These are phyloP conservation scores for Calosoma granatense DNA, from an alignment of 1,140 invertebrate genomes.

Conservation along the genomic window DNA sequence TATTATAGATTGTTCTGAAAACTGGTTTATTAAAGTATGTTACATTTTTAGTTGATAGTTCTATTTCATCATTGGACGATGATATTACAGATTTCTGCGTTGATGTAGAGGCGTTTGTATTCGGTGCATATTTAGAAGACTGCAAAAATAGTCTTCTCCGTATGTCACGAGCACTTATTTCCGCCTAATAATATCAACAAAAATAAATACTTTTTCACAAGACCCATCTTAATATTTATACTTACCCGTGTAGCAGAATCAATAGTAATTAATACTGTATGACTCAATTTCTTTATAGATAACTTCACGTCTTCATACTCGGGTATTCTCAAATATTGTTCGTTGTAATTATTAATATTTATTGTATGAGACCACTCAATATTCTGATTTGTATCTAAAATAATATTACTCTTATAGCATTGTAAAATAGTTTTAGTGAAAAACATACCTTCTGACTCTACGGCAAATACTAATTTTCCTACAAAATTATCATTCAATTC, in stretches of 20 bases:
- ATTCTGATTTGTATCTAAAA: slow-evolving; percentile 15
- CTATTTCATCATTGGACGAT: slow-evolving; percentile 9
- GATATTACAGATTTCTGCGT: neutral
- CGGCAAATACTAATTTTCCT: slow-evolving; percentile 23
- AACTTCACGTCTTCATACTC: slow-evolving; percentile 60
- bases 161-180: slow-evolving; percentile 62
- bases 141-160: neutral
- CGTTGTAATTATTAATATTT: slow-evolving; percentile 37
- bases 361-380: slow-evolving; percentile 39
- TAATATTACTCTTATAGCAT: neutral
- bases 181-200: slow-evolving; percentile 42
- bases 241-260: slow-evolving; percentile 49
- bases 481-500: slow-evolving; percentile 24
- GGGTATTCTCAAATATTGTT: slow-evolving; percentile 58
- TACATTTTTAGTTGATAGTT: slow-evolving; percentile 15
- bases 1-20: slow-evolving; percentile 12
- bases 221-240: no score
- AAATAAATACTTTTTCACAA: no score
- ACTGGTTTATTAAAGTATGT: neutral
- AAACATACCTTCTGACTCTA: slow-evolving; percentile 20
- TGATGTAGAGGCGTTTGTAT: neutral
- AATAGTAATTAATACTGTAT: slow-evolving; percentile 45
- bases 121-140: neutral
- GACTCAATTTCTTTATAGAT: slow-evolving; percentile 43
- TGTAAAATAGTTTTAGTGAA: slow-evolving; percentile 15